phyloP scores from a whole-genome alignment of 2,888 invertebrate genomes.

The Philhelius pedissequus region DNA sequence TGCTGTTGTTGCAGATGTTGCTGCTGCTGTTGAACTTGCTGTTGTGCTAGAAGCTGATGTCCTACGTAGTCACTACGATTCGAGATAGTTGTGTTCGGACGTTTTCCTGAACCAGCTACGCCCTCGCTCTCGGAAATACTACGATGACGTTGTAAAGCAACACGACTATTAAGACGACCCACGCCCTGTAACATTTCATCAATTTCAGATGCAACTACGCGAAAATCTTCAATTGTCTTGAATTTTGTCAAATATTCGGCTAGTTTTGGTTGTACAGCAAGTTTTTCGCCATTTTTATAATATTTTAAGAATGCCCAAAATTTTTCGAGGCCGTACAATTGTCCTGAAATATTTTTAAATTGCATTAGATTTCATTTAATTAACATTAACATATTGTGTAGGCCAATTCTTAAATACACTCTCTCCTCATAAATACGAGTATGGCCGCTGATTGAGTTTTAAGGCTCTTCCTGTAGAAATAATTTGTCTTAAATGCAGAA shows the following conservation, averaged over 20 bases:
- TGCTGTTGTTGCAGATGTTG: slow-evolving; percentile 73
- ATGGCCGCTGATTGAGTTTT: slow-evolving; percentile 12
- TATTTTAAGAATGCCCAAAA: slow-evolving; percentile 99
- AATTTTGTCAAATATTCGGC: slow-evolving; percentile 87
- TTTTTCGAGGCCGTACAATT: slow-evolving; percentile 98
- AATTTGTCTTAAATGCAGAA: not conserved
- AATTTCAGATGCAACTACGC: slow-evolving; percentile 84
- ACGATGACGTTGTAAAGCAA: slow-evolving; percentile 82
- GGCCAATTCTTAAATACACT: slow-evolving; percentile 13
- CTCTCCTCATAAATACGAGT: slow-evolving; percentile 46
- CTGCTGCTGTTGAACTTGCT: slow-evolving; percentile 74
- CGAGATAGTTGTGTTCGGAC: slow-evolving; percentile 77
- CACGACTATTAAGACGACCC: slow-evolving; percentile 79
- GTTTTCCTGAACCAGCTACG: slow-evolving; percentile 75
- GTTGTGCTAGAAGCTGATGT: slow-evolving; percentile 71
- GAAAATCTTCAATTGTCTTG: slow-evolving; percentile 93
- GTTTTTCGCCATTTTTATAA: slow-evolving; percentile 88
- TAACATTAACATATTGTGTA: not conserved
- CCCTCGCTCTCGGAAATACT: slow-evolving; percentile 84
- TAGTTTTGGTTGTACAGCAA: slow-evolving; percentile 87
- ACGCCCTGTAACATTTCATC: slow-evolving; percentile 82
- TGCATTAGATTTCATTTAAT: not conserved
- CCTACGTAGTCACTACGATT: slow-evolving; percentile 79
- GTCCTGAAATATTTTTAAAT: slow-evolving; percentile 82
- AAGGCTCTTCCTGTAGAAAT: slow-evolving; percentile 23